phyloP scores from a whole-genome alignment of 2,888 invertebrate species.

The Podabrus alpinus region DNA sequence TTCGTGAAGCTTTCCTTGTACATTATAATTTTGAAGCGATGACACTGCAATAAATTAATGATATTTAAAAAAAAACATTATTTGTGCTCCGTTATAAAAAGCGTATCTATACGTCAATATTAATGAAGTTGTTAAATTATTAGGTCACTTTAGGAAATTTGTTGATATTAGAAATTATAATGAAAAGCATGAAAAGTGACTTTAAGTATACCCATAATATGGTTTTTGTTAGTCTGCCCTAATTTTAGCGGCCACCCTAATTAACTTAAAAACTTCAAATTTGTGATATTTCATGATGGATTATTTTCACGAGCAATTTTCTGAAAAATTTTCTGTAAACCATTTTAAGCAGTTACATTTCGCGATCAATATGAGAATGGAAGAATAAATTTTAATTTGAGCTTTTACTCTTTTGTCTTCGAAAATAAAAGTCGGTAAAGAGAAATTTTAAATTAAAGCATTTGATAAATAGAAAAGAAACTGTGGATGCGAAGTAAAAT shows the following conservation, averaged over 20 bases:
- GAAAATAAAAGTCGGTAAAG: background rate
- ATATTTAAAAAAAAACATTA: background rate
- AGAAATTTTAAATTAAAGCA: background rate
- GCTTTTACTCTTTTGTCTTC: background rate
- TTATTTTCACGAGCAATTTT: background rate
- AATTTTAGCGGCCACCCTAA: background rate
- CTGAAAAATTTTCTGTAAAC: background rate
- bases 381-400: background rate
- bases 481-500: background rate
- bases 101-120: background rate
- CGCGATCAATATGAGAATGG: background rate
- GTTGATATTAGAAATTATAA: background rate
- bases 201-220: background rate
- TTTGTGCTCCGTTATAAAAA: background rate
- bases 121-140: background rate
- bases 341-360: background rate
- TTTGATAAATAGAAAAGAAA: background rate
- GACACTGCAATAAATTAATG: background rate
- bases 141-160: background rate
- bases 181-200: background rate
- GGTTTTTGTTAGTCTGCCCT: background rate
- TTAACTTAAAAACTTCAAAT: background rate
- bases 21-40: background rate
- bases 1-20: background rate
- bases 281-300: background rate